Base-by-base conservation (phyloP, 1,140 invertebrate genomes). In the Neodiprion lecontei region DNA sequence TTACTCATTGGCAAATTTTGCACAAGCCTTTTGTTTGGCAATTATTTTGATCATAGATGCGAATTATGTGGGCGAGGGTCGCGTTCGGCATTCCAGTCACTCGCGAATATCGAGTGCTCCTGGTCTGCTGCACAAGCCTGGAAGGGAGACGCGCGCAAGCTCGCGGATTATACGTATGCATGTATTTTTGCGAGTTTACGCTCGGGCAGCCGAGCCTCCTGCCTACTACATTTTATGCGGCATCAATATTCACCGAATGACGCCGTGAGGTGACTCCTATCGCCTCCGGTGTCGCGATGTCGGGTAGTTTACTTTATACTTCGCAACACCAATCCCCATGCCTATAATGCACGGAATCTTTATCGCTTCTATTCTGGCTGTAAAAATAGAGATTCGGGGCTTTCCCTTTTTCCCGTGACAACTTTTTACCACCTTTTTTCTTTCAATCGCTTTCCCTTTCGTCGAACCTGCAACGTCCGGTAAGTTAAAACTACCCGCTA, bases 271-370 rank as follows among this genome's bases (percentile, higher is more conserved):
- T n/a, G n/a, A 17, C 75, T 78, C 75, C 75, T 78, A 79, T 80
- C 76, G 75, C 77, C 78, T 1, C 79, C 80, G 79, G 80, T 77
- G 77, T 75, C 75, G 77, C 80, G 79, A 79, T 77, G 77, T 75
- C 75, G 77, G 78, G 75, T 78, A 80, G 79, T 81, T 83, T 80
- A 83, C 79, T 84, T 84, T 84, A 80, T 82, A 83, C 81, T 83
- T 84, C 82, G 70, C 79, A 78, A 82, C 80, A 78, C 72, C 49
- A 75, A 74, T 78, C 81, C 79, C 77, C 72, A 69, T 9, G 74
- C 76, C 74, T 79, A 79, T 78, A 40, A 40, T 40, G 2, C 5
- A 40, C 28, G 73, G 78, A 80, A 84, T 83, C 77, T 74, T 83
- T 84, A 84, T 84, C 83, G 74, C 69, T 73, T 79, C 79, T 82